Conservation (phyloP, 2,797 vertebrate genomes). For the Tenualosa ilisha region DNA sequence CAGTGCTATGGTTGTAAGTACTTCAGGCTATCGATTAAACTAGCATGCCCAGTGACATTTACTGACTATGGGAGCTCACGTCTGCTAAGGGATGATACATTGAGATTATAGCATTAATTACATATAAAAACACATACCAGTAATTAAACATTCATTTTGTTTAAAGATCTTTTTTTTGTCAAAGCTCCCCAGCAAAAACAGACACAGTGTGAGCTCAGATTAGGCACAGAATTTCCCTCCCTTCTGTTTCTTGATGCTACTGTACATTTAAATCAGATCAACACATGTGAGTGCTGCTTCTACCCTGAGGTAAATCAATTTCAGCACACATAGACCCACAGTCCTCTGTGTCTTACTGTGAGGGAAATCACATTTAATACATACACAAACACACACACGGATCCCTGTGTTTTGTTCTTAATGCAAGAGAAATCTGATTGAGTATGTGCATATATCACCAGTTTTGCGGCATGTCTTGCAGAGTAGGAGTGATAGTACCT, state of each 20-base stretch:
- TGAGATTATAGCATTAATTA: too few species aligned
- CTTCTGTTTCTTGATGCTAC: neutral
- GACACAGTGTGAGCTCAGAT: neutral
- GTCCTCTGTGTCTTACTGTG: neutral
- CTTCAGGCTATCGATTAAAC: too few species aligned
- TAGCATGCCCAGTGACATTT: too few species aligned
- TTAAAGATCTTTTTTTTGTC: too few species aligned
- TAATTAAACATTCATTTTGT: too few species aligned
- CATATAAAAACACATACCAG: too few species aligned
- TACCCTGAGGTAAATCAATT: neutral
- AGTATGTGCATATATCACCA: neutral
- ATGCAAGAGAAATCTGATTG: neutral
- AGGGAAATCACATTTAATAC: neutral
- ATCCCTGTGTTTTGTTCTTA: neutral
- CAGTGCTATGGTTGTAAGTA: too few species aligned
- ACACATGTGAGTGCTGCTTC: neutral
- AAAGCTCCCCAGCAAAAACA: too few species aligned
- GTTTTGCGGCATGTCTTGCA: neutral
- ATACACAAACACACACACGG: neutral
- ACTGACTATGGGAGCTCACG: too few species aligned
- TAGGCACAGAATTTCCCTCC: neutral
- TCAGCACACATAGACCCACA: neutral
- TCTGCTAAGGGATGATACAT: too few species aligned
- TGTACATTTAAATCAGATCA: neutral
- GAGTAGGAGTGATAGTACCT: conserved; percentile 67